A percentile compares a stretch with the other conserved stretches of the same genome.
Evolutionary conservation across 1,140 invertebrate genomes (phyloP).

Genomic region (Andricus grossulariae): DNA sequence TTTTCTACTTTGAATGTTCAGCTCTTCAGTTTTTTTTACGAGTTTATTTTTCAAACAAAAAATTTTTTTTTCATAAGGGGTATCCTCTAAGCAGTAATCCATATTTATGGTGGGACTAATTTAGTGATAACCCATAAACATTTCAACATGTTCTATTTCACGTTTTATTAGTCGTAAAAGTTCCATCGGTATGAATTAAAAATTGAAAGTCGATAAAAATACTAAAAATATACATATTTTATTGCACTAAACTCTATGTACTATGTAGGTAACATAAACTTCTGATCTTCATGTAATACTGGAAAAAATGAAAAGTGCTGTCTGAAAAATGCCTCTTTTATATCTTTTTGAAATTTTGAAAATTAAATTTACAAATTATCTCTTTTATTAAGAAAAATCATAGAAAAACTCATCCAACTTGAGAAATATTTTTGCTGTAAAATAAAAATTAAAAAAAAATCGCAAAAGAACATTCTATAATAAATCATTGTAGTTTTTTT

Average conservation of each 20-base stretch:
- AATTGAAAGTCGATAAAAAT: conserved; percentile 18
- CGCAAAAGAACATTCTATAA: too few relatives aligned
- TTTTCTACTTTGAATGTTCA: too few relatives aligned
- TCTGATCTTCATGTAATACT: background rate
- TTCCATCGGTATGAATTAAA: background rate
- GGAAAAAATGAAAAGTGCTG: background rate
- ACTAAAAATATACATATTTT: background rate
- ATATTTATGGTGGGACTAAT: background rate
- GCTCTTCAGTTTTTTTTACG: too few relatives aligned
- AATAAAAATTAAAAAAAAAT: background rate
- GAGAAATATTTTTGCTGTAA: background rate
- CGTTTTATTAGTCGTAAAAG: background rate
- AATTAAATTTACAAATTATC: too few relatives aligned
- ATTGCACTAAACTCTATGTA: background rate
- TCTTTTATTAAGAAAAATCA: too few relatives aligned
- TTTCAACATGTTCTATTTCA: background rate
- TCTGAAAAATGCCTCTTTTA: background rate
- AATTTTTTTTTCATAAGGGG: background rate
- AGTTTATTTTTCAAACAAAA: too few relatives aligned
- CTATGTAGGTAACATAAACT: background rate
- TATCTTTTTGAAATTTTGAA: background rate
- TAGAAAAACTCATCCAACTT: background rate
- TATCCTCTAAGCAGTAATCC: too few relatives aligned
- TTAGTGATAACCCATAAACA: background rate
- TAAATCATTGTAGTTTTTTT: too few relatives aligned